phyloP scores from a whole-genome alignment of 2,888 invertebrate species.

The Eupithecia subumbrata region DNA sequence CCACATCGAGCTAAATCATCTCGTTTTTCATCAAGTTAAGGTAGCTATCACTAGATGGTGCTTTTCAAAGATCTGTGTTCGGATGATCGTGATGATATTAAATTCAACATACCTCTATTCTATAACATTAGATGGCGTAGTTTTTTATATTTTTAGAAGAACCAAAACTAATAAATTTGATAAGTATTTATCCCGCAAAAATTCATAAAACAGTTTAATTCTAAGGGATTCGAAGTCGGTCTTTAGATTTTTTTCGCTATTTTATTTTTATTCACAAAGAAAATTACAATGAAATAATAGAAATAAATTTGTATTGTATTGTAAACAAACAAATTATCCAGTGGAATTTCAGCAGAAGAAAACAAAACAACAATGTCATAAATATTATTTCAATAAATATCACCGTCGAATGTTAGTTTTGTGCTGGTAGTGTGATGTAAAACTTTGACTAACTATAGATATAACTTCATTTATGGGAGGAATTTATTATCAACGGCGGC shows the following conservation, averaged over 20 bases:
- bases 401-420: background rate
- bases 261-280: too few species aligned
- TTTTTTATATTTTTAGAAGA: background rate
- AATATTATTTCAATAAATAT: too few species aligned
- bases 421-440: background rate
- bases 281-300: too few species aligned
- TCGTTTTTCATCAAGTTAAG: background rate
- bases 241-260: too few species aligned
- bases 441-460: background rate
- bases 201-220: too few species aligned
- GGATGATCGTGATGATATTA: background rate
- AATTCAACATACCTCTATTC: background rate
- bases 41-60: constrained; percentile 17
- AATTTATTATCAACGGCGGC: background rate
- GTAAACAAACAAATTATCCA: background rate
- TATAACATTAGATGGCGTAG: background rate
- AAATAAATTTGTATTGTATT: too few species aligned
- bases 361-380: too few species aligned
- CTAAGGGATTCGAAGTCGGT: too few species aligned
- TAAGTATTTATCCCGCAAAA: too few species aligned
- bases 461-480: background rate
- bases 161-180: background rate
- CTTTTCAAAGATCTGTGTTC: background rate
- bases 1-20: background rate
- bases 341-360: background rate